A percentile compares a stretch with the other conserved stretches of the same genome.
These are phyloP conservation scores for Epsilonema sp. DNA, from an alignment of 2,888 invertebrate genomes.

Conservation along the genomic window DNA sequence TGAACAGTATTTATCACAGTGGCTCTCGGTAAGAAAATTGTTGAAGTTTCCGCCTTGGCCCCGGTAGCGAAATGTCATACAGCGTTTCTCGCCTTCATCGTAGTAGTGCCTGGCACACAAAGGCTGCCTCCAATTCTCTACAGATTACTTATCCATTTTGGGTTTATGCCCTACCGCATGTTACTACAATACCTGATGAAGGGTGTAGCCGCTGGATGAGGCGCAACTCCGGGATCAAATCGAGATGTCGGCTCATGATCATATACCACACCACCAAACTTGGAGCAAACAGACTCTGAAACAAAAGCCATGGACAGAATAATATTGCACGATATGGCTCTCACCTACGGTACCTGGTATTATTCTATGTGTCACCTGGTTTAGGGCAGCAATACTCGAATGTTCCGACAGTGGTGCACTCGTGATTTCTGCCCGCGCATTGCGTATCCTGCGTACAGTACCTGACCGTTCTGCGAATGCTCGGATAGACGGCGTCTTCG, in stretches of 20 bases:
- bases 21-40: background rate
- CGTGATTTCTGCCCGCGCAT: too few species aligned
- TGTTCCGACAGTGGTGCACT: slow-evolving; percentile 26
- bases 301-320: too few species aligned
- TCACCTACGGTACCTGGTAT: too few species aligned
- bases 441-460: background rate
- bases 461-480: background rate
- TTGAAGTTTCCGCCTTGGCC: background rate
- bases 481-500: slow-evolving; percentile 4
- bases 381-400: slow-evolving; percentile 27
- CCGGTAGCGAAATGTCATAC: background rate
- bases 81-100: background rate
- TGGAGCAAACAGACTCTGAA: slow-evolving; percentile 17
- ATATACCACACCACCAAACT: slow-evolving; percentile 16
- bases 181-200: too few species aligned
- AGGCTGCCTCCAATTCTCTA: too few species aligned
- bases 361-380: too few species aligned
- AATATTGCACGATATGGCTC: too few species aligned
- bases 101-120: background rate
- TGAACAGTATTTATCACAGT: background rate
- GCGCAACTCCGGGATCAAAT: too few species aligned
- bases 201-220: too few species aligned
- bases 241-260: too few species aligned
- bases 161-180: too few species aligned
- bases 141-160: too few species aligned